Base-by-base conservation (phyloP, 2,113 vertebrate genomes). In the Ptyas mucosa region DNA sequence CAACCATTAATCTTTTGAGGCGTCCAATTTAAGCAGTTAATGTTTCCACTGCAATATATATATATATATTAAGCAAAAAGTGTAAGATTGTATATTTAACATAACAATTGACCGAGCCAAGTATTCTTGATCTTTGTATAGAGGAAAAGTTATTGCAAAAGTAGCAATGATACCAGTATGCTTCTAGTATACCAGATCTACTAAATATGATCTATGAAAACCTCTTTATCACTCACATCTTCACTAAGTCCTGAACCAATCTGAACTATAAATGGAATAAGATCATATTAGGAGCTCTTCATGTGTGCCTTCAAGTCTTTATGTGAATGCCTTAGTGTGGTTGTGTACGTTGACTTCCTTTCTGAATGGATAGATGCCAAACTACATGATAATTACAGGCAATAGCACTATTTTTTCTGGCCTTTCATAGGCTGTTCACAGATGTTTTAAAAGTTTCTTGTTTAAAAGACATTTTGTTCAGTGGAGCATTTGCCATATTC, bases 271-370 rank as follows among this genome's bases (percentile, higher is more conserved):
- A 93, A 54, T 61, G 85, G 46, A 89, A 90, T 94, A 61, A 87
- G 24, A 95, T 94, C 87, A 94, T 96, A 96, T 90, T 69, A 94
- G 93, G 0, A 89, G 90, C 75, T 87, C 26, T 93, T 94, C 95
- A 91, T 87, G 87, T 81, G 29, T 93, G 92, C 92, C 92, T 90
- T 90, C 61, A 85, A n/a, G 43, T 87, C 49, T 29, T 51, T 51
- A 15, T 87, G 52, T 87, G 12, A 87, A 95, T 93, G 29, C 58
- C 89, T 96, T 93, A 94, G n/a, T 89, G 95, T 51, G 43, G 46
- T 52, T 86, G 14, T 53, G 29, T 55, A 4, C 85, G 39, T 87
- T 94, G 75, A 91, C 91, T 91, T 96, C 95, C 94, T 96, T 94
- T 95, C 93, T 96, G 51, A 89, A 89, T 55, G 8, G 91, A 8